phyloP scores from a whole-genome alignment of 2,113 vertebrate species.

The Pristiophorus japonicus region DNA sequence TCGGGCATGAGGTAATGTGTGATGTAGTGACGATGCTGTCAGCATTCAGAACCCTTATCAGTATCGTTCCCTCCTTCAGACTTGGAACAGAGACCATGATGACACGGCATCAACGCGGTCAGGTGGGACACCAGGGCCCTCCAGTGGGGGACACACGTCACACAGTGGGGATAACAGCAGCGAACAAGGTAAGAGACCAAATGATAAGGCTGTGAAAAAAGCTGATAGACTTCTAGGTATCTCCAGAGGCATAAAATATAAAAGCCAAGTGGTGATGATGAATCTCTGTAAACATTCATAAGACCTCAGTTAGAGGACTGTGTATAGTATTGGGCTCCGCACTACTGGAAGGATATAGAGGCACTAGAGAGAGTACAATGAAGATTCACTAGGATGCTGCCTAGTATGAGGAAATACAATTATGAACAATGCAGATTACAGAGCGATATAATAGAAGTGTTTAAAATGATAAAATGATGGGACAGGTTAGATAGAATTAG shows the following conservation, averaged over 20 bases:
- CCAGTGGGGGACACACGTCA: constrained; percentile 94
- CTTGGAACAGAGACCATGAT: constrained; percentile 98
- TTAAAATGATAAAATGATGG: no score
- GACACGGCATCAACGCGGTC: constrained; percentile 95
- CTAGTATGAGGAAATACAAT: no score
- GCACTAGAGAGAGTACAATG: no score
- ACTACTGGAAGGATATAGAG: no score
- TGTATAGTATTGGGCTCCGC: no score
- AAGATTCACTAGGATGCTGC: no score
- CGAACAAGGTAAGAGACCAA: constrained; percentile 80
- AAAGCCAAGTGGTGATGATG: not conserved
- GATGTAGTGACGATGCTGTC: not conserved
- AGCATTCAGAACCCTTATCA: not conserved
- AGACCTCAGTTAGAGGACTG: not conserved
- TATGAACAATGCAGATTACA: no score
- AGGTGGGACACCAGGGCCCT: constrained; percentile 90
- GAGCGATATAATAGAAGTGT: no score
- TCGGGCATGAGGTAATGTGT: not conserved
- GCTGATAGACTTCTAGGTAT: not conserved
- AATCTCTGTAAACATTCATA: not conserved
- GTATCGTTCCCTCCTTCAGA: constrained; percentile 55
- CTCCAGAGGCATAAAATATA: not conserved
- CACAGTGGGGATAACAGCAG: constrained; percentile 99
- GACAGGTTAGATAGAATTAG: no score
- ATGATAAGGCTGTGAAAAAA: not conserved